A percentile compares a stretch with the other conserved stretches of the same genome.
Evolutionary conservation across 2,797 vertebrate genomes (phyloP).

Genomic region (Phoeniculus purpureus): DNA sequence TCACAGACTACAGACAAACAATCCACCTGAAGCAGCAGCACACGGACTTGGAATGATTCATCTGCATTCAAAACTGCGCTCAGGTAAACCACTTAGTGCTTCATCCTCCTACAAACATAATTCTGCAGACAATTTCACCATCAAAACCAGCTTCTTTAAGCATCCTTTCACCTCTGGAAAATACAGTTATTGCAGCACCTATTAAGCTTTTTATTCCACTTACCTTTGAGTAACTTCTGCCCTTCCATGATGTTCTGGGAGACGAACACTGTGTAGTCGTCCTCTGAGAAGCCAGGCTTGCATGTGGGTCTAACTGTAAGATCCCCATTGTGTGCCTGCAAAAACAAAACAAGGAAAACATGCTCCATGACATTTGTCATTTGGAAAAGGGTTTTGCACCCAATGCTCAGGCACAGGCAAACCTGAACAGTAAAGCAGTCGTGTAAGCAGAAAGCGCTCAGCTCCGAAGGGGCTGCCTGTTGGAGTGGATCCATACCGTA

Average conservation of each 20-base stretch:
- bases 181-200: not conserved
- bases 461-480: not conserved
- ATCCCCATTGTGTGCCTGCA: constrained; percentile 81
- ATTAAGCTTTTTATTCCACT: constrained; percentile 66
- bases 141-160: constrained; percentile 35
- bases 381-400: not conserved
- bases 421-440: not conserved
- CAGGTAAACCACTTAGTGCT: not conserved
- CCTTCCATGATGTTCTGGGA: constrained; percentile 87
- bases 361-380: not conserved
- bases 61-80: constrained; percentile 32
- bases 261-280: constrained; percentile 88
- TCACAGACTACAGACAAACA: not conserved
- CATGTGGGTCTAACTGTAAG: constrained; percentile 84
- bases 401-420: not conserved
- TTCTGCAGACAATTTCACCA: constrained; percentile 55
- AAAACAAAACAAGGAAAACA: not conserved
- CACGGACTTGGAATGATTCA: not conserved
- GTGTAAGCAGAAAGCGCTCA: not conserved
- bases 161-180: constrained; percentile 29
- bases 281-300: constrained; percentile 91
- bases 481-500: constrained; percentile 49
- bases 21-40: constrained; percentile 50
- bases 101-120: constrained; percentile 22
- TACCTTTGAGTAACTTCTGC: constrained; percentile 91